Conservation (phyloP, 2,113 vertebrate genomes). For the Progne subis region DNA sequence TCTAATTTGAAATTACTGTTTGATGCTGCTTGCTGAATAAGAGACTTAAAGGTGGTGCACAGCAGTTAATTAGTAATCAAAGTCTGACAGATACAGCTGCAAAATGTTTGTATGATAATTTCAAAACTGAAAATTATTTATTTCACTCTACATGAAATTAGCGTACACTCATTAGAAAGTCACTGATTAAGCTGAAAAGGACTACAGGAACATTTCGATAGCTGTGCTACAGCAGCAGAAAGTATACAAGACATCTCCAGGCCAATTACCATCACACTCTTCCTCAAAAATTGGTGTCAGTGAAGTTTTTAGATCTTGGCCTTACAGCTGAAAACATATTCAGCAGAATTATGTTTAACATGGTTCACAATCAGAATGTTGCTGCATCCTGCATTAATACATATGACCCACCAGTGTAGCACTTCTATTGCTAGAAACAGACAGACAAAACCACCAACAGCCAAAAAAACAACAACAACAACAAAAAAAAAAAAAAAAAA, state of each 20-base stretch:
- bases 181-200: constrained; percentile 29
- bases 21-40: constrained; percentile 11
- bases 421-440: background rate
- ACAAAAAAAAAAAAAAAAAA: too few species aligned
- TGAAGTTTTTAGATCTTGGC: background rate
- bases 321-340: background rate
- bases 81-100: constrained; percentile 62
- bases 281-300: background rate
- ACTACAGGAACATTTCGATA: background rate
- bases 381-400: background rate
- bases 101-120: constrained; percentile 69
- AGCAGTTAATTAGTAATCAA: constrained; percentile 68
- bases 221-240: background rate
- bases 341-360: background rate
- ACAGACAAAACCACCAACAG: background rate
- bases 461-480: background rate
- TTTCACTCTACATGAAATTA: constrained; percentile 61
- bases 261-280: background rate
- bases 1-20: constrained; percentile 34
- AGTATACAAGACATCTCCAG: background rate
- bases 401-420: background rate
- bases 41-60: constrained; percentile 36
- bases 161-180: constrained; percentile 50
- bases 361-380: background rate
- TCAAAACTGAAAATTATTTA: constrained; percentile 66